Evolutionary conservation across 2,797 vertebrate genomes (phyloP).

Genomic region (Pantherophis vulpinus): DNA sequence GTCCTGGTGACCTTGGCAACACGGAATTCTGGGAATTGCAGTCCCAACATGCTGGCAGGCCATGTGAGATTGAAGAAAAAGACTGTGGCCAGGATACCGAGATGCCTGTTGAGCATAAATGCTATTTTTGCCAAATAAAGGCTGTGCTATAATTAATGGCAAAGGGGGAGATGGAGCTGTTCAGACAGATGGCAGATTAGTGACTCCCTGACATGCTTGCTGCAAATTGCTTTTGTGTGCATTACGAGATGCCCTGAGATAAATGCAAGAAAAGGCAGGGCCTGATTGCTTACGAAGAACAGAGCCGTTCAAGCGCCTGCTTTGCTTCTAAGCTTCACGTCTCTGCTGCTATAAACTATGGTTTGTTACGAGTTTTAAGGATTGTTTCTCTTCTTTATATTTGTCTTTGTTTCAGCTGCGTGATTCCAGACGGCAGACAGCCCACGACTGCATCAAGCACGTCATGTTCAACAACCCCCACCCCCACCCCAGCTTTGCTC

Average conservation of each 20-base stretch:
- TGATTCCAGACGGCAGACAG: slow-evolving; percentile 68
- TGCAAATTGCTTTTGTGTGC: not conserved
- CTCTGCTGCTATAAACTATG: slow-evolving; percentile 37
- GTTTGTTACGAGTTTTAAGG: slow-evolving; percentile 57
- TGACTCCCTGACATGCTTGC: slow-evolving; percentile 15
- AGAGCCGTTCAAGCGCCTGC: not conserved
- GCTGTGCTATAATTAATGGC: not conserved
- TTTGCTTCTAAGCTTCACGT: not conserved
- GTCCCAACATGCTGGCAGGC: not conserved
- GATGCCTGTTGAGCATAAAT: not conserved
- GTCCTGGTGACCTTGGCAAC: not conserved
- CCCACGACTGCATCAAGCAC: slow-evolving; percentile 49
- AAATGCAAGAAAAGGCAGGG: not conserved
- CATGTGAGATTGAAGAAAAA: not conserved
- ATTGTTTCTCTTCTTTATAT: slow-evolving; percentile 61
- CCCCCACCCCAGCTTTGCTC: slow-evolving; percentile 54
- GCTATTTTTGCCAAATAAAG: slow-evolving; percentile 22
- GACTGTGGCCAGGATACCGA: not conserved
- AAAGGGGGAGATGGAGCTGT: not conserved
- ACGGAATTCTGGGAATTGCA: not conserved
- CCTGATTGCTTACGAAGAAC: not conserved
- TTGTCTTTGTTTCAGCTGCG: slow-evolving; percentile 76
- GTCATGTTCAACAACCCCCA: slow-evolving; percentile 60
- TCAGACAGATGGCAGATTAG: not conserved
- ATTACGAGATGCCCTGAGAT: not conserved